Conservation (phyloP, 2,113 vertebrate species). For the Nycticorax nycticorax region DNA sequence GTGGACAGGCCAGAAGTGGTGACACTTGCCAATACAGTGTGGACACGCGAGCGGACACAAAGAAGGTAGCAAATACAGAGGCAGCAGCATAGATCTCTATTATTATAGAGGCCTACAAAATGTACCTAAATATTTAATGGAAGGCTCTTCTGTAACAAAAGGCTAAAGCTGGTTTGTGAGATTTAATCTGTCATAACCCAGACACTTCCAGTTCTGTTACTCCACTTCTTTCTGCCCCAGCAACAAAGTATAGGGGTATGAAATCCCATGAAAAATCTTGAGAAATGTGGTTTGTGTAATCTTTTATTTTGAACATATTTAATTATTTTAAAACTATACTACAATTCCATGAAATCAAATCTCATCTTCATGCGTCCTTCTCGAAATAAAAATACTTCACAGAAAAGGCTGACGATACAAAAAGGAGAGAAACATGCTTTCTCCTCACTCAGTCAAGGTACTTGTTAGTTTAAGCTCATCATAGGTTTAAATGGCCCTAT, state of each 20-base stretch:
- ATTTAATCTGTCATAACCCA: neutral
- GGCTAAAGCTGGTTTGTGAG: neutral
- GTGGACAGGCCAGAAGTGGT: slow-evolving; percentile 11
- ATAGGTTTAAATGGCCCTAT: neutral
- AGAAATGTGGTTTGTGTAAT: neutral
- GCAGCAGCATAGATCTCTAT: neutral
- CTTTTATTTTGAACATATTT: neutral
- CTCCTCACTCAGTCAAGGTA: neutral
- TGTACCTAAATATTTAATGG: neutral
- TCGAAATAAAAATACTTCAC: neutral
- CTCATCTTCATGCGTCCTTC: neutral
- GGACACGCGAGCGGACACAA: neutral
- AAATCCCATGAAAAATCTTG: neutral
- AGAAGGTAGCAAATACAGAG: slow-evolving; percentile 1
- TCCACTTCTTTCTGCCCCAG: neutral
- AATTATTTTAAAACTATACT: neutral
- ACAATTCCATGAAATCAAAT: neutral
- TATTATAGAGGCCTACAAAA: neutral
- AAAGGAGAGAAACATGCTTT: neutral
- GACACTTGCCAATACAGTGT: neutral
- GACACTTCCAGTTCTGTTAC: neutral
- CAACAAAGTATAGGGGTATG: neutral
- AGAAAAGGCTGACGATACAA: neutral
- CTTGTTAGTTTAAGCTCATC: neutral
- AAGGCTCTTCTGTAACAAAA: neutral